Evolutionary conservation across 1,140 invertebrate genomes (phyloP).

Genomic region (Papilio helenus): DNA sequence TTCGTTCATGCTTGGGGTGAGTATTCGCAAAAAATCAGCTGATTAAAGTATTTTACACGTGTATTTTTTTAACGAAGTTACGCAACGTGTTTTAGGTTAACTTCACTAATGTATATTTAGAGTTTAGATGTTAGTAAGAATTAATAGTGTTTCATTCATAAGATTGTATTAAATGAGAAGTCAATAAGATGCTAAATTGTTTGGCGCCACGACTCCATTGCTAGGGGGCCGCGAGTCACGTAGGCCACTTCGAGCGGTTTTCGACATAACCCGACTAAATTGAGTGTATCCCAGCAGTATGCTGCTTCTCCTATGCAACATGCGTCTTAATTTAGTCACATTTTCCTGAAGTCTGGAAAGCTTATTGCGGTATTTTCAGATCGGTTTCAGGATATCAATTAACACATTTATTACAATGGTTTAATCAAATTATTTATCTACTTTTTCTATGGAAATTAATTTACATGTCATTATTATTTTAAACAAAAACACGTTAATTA

Average conservation of each 20-base stretch:
- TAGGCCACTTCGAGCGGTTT: slow-evolving; percentile 72
- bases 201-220: slow-evolving; percentile 75
- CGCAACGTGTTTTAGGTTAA: slow-evolving; percentile 51
- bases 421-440: background rate
- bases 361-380: slow-evolving; percentile 32
- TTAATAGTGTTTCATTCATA: slow-evolving; percentile 27
- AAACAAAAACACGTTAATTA: background rate
- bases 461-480: background rate
- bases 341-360: slow-evolving; percentile 56
- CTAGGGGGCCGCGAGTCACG: slow-evolving; percentile 74
- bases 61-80: slow-evolving; percentile 62
- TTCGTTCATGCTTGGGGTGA: slow-evolving; percentile 72
- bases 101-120: slow-evolving; percentile 31
- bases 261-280: slow-evolving; percentile 59
- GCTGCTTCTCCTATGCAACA: slow-evolving; percentile 3
- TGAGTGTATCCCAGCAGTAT: slow-evolving; percentile 16
- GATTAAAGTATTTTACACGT: slow-evolving; percentile 70
- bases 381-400: background rate
- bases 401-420: background rate
- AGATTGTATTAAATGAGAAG: slow-evolving; percentile 46
- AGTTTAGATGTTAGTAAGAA: background rate
- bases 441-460: background rate
- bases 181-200: slow-evolving; percentile 72
- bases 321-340: slow-evolving; percentile 40
- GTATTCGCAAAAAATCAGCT: slow-evolving; percentile 72